Conservation (phyloP, 2,888 invertebrate genomes). For the Phalera bucephala region DNA sequence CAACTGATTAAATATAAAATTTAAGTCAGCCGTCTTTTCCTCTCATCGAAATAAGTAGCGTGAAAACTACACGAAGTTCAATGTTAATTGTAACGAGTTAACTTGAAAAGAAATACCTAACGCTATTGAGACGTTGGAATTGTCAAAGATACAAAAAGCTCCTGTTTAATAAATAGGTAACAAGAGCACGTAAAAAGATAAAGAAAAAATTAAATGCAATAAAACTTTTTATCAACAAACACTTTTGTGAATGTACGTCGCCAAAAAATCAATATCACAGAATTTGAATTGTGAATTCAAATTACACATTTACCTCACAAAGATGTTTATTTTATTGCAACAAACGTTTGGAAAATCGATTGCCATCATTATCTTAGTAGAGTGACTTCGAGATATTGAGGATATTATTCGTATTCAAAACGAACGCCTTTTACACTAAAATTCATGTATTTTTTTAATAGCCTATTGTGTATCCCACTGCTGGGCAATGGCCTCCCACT, state of each 20-base stretch:
- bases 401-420: no score
- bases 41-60: not conserved
- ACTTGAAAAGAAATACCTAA: conserved; percentile 1
- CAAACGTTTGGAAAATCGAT: no score
- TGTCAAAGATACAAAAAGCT: conserved; percentile 1
- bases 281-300: conserved; percentile 1
- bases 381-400: no score
- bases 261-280: conserved; percentile 2
- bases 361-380: no score
- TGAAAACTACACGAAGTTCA: not conserved
- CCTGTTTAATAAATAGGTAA: conserved; percentile 2
- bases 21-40: no score
- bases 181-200: not conserved
- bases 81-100: conserved; percentile 2
- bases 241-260: not conserved
- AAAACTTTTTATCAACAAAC: not conserved
- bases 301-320: not conserved
- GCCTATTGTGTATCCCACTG: no score
- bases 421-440: no score
- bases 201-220: conserved; percentile 1
- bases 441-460: no score
- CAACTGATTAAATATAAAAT: no score
- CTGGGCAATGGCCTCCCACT: no score
- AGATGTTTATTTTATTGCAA: not conserved
- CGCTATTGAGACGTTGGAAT: conserved; percentile 1